Conservation (phyloP, 92 coral and sea anemone genomes). For the Parazoanthus darwini region DNA sequence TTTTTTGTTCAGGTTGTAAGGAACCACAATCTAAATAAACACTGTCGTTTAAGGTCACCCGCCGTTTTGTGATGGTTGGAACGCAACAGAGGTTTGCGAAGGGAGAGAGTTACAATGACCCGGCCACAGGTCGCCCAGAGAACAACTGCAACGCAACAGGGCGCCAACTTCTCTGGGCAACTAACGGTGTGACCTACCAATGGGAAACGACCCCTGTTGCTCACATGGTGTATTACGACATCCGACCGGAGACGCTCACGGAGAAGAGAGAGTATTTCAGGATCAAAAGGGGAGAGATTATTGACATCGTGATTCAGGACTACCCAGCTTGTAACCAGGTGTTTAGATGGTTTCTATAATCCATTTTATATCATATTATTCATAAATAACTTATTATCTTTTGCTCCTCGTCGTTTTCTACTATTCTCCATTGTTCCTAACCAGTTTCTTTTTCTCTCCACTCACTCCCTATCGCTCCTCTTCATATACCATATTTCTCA, state of each 20-base stretch:
- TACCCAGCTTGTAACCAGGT: constrained; percentile 46
- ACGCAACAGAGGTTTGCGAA: constrained; percentile 38
- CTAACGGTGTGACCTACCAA: constrained; percentile 34
- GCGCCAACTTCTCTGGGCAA: constrained; percentile 43
- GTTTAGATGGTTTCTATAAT: too few species aligned
- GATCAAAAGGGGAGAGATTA: constrained; percentile 44
- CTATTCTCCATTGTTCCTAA: too few species aligned
- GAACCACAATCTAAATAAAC: too few species aligned
- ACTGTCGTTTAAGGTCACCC: constrained; percentile 12
- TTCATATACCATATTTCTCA: too few species aligned
- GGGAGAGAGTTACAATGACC: constrained; percentile 8
- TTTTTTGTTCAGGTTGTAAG: too few species aligned
- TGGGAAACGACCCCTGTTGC: constrained; percentile 51
- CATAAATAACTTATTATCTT: too few species aligned
- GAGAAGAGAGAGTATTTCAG: constrained; percentile 38
- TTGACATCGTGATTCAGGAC: constrained; percentile 50
- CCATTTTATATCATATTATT: not conserved
- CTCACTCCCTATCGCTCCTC: too few species aligned
- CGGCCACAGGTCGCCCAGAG: constrained; percentile 36
- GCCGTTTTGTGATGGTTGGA: constrained; percentile 44
- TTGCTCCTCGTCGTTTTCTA: too few species aligned
- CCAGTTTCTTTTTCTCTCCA: too few species aligned
- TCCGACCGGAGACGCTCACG: constrained; percentile 40
- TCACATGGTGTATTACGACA: constrained; percentile 44
- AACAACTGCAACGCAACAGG: constrained; percentile 45